Evolutionary conservation across 2,113 vertebrate genomes (phyloP), one percentile per base, ranked within the genome.

Genomic region (Barnardius zonarius): DNA sequence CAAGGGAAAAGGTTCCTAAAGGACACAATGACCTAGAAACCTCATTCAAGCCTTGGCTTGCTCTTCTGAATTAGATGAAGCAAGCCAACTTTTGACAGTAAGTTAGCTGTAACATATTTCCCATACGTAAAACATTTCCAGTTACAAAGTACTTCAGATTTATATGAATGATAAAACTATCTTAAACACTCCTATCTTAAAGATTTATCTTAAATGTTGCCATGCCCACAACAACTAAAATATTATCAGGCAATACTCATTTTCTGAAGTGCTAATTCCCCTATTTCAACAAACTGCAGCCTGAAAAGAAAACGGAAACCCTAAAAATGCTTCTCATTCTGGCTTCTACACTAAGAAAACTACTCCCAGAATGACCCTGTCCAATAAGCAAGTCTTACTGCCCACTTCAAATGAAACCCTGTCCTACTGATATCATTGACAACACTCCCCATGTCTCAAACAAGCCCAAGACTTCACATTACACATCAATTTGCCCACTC

Each of bases 21-120:
- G 92, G 92, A 95, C 91, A 82, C 44, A 88, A 66, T 73, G 90
- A 96, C 94, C 91, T 87, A 95, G 81, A 96, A 97, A 96, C 41
- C 81, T 97, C 83, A 89, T 77, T 92, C 85, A 88, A 87, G 70
- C 39, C 41, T 37, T 78, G 59, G 78, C 78, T 92, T 54, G 66
- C 37, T 93, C 57, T 66, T 69, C 80, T 70, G 81, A 92, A 94
- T 82, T 73, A 86, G 51, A 82, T 22, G 43, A 78, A 89, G 66
- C 66, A 62, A 92, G 86, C 62, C 75, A 86, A 31, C 54, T 92
- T 85, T 9, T 75, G 44, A 88, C 84, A 96, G 76, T 1, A 9
- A 90, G 28, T 83, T 92, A 86, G 83, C 43, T 69, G n/a, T 35
- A 95, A 77, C 16, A 2, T 25, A 92, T 55, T 91, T 95, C 69